Evolutionary conservation across 2,888 invertebrate genomes (phyloP).

Genomic region (Nemurella pictetii): DNA sequence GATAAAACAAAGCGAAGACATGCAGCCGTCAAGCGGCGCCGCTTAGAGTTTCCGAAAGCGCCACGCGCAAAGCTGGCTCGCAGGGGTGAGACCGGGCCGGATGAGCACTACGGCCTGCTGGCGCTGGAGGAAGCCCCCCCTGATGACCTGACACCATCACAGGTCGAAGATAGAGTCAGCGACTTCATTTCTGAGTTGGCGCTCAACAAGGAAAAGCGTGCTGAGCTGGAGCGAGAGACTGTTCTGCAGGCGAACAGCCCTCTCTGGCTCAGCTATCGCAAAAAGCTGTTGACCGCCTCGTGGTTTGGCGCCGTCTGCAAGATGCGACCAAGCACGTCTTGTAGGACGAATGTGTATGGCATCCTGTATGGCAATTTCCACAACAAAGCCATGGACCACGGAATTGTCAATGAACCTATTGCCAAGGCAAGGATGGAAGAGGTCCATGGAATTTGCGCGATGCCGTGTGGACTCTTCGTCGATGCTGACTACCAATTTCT

Average conservation of each 20-base stretch:
- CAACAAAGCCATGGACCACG: conserved; percentile 38
- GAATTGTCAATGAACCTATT: conserved; percentile 38
- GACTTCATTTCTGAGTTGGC: background rate
- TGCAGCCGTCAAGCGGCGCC: background rate
- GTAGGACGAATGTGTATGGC: conserved; percentile 34
- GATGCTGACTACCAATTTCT: conserved; percentile 41
- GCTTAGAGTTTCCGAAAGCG: background rate
- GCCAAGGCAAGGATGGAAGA: conserved; percentile 40
- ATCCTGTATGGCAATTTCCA: conserved; percentile 39
- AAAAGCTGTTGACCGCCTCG: conserved; percentile 40
- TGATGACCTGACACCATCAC: background rate
- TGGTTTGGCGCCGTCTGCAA: conserved; percentile 41
- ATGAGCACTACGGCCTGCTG: conserved; percentile 26
- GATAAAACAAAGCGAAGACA: background rate
- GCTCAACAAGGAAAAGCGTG: no score
- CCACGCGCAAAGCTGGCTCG: background rate
- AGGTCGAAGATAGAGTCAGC: background rate
- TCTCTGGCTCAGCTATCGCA: conserved; percentile 31
- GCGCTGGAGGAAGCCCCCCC: background rate
- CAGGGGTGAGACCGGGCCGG: background rate
- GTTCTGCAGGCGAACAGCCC: background rate
- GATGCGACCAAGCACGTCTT: conserved; percentile 38
- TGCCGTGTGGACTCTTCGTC: conserved; percentile 44
- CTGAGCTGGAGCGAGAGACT: background rate
- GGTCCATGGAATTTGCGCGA: conserved; percentile 36